These are phyloP conservation scores for Eugnorisma glareosa DNA, from an alignment of 2,888 invertebrate species.

Conservation along the genomic window DNA sequence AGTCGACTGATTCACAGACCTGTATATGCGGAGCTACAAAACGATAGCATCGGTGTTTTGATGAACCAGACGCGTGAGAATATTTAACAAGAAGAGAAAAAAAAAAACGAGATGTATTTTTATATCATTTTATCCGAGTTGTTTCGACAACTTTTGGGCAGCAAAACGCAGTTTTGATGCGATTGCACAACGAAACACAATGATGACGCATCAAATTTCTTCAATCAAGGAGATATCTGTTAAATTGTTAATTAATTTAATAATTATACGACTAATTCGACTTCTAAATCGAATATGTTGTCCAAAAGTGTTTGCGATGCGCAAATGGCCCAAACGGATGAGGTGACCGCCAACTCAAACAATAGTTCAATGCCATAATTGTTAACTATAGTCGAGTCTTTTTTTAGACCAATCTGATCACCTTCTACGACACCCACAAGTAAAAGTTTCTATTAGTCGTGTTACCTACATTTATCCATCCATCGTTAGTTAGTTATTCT, in stretches of 20 bases:
- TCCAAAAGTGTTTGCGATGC: not conserved
- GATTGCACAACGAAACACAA: not conserved
- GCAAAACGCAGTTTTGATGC: not conserved
- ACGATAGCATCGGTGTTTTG: constrained; percentile 3
- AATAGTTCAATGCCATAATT: not conserved
- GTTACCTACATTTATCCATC: not conserved
- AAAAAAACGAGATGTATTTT: not conserved
- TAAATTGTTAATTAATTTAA: not conserved
- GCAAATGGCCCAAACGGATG: not conserved
- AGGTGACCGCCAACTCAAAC: not conserved
- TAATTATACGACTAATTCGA: not conserved
- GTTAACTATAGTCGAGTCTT: not conserved
- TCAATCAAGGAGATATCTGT: not conserved
- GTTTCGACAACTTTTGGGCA: not conserved
- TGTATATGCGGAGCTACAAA: constrained; percentile 12
- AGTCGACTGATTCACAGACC: constrained; percentile 26
- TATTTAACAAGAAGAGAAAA: not conserved
- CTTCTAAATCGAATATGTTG: not conserved
- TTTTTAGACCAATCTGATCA: not conserved
- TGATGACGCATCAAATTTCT: not conserved
- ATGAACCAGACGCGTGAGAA: not conserved
- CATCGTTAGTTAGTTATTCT: not conserved
- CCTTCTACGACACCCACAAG: not conserved
- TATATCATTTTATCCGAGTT: not conserved
- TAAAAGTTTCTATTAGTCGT: not conserved